Evolutionary conservation across 2,113 vertebrate genomes (phyloP).

Genomic region (Centropus unirufus): DNA sequence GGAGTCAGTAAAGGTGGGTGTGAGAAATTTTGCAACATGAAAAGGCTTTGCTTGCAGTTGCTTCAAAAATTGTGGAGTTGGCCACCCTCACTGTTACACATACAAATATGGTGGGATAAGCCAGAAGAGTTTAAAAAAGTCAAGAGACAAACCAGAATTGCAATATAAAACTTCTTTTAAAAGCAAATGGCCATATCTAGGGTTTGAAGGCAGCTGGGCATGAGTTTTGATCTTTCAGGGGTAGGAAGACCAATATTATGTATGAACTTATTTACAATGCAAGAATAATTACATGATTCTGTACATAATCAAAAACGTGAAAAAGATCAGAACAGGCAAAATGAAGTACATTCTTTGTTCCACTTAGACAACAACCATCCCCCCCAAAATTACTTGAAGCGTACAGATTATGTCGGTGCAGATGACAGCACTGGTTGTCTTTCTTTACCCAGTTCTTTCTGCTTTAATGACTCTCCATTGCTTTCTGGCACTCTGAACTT

Average conservation of each 20-base stretch:
- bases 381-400: not conserved
- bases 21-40: constrained; percentile 65
- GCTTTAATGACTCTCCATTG: not conserved
- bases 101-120: not conserved
- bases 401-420: not conserved
- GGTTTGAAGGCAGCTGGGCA: not conserved
- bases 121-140: constrained; percentile 3
- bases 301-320: not conserved
- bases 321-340: not conserved
- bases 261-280: not conserved
- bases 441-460: not conserved
- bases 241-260: not conserved
- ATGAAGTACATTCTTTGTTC: not conserved
- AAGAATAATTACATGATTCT: not conserved
- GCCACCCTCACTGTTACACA: constrained; percentile 57
- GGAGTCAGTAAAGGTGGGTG: constrained; percentile 64
- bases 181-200: not conserved
- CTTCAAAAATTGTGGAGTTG: constrained; percentile 51
- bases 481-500: not conserved
- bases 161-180: not conserved
- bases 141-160: not conserved
- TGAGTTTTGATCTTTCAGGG: not conserved
- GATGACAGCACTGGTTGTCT: not conserved
- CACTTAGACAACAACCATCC: not conserved
- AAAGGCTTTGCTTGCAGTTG: constrained; percentile 62